Conservation (phyloP, 2,113 vertebrate species). For the Lasiurus borealis region DNA sequence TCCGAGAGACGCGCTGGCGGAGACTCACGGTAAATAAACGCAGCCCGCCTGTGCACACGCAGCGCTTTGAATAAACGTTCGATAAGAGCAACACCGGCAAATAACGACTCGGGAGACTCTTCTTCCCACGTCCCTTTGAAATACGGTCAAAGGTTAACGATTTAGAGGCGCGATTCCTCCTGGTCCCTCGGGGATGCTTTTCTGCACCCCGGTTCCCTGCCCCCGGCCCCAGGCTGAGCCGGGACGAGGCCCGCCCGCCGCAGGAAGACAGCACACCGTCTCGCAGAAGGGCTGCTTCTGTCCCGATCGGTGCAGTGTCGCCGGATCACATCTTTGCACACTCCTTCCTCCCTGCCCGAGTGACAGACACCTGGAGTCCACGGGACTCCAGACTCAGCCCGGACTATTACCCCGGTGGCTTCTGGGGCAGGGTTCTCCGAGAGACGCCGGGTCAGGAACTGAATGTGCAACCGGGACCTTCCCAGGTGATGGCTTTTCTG, state of each 20-base stretch:
- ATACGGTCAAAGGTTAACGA: background rate
- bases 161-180: background rate
- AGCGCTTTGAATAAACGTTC: background rate
- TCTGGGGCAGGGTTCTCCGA: background rate
- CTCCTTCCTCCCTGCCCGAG: background rate
- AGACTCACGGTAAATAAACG: background rate
- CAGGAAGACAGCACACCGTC: background rate
- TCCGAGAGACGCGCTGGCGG: background rate
- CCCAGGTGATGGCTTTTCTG: background rate
- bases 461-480: background rate
- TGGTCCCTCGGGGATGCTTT: background rate
- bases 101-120: background rate
- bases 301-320: background rate
- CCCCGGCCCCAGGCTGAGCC: background rate
- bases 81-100: background rate
- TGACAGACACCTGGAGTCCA: background rate
- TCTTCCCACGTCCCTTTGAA: background rate
- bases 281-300: constrained; percentile 3
- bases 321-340: no score
- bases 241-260: background rate
- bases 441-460: background rate
- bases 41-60: fast-evolving
- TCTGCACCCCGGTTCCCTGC: background rate
- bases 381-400: background rate
- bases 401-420: background rate